Conservation (phyloP, 1,140 invertebrate genomes). For the Ditylenchus dipsaci region DNA sequence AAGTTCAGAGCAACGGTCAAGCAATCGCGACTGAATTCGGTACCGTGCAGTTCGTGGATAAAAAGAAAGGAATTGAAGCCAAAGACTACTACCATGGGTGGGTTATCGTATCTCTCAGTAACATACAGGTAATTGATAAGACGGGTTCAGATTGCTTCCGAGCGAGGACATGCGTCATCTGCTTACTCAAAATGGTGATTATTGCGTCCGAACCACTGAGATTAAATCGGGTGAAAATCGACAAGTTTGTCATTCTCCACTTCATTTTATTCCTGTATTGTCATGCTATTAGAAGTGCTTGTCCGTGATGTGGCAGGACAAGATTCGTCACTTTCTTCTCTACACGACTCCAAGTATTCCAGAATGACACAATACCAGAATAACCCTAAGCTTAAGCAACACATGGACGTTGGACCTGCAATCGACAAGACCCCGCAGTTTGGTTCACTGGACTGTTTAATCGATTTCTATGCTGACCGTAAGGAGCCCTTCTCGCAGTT, state of each 20-base stretch:
- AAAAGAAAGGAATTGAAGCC: neutral
- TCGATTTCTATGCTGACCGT: constrained; percentile 10
- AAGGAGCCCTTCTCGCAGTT: neutral
- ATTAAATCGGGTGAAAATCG: neutral
- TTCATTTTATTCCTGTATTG: neutral
- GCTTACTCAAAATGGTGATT: constrained; percentile 28
- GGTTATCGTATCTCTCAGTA: too few species aligned
- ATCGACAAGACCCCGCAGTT: constrained; percentile 7
- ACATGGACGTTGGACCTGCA: neutral
- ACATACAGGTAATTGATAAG: neutral
- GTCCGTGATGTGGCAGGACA: neutral
- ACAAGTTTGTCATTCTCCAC: neutral
- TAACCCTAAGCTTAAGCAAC: too few species aligned
- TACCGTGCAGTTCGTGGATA: neutral
- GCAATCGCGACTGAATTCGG: neutral
- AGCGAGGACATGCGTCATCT: constrained; percentile 25
- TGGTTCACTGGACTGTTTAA: constrained; percentile 10
- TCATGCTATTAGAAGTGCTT: neutral
- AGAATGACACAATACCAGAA: too few species aligned
- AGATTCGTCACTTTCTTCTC: neutral
- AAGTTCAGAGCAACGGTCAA: neutral
- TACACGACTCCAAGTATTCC: neutral
- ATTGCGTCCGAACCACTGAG: neutral
- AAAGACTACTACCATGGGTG: constrained; percentile 7
- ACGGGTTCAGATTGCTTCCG: constrained; percentile 14